Evolutionary conservation across 1,140 invertebrate species (phyloP).

Genomic region (Bombus sibiricus): DNA sequence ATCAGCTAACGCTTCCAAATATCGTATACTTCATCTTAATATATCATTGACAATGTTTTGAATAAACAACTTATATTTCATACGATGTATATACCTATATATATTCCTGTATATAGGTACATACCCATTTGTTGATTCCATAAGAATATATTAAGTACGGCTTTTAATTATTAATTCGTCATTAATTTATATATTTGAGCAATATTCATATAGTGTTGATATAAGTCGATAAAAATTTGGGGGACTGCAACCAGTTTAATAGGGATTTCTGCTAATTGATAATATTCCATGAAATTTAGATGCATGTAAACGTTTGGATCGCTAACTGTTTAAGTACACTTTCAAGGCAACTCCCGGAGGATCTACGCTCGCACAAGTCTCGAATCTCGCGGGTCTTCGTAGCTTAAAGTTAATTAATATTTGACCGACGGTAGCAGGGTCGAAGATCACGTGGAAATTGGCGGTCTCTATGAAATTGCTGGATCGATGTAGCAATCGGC

Average conservation of each 20-base stretch:
- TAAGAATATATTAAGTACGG: too few species aligned
- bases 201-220: too few species aligned
- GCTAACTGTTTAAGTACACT: slow-evolving; percentile 41
- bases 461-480: slow-evolving; percentile 66
- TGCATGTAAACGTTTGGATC: slow-evolving; percentile 35
- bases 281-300: not conserved
- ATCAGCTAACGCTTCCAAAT: too few species aligned
- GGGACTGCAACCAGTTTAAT: not conserved
- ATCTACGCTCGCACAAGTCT: slow-evolving; percentile 20
- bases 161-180: too few species aligned
- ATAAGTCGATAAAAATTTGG: too few species aligned
- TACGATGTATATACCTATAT: too few species aligned
- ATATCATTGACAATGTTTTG: too few species aligned
- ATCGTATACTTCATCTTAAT: too few species aligned
- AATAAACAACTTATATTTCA: too few species aligned
- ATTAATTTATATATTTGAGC: too few species aligned
- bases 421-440: slow-evolving; percentile 41
- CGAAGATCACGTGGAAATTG: slow-evolving; percentile 65
- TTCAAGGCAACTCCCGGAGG: slow-evolving; percentile 50
- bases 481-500: slow-evolving; percentile 65
- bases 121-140: too few species aligned
- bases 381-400: slow-evolving; percentile 61
- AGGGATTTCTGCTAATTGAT: not conserved
- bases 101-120: too few species aligned
- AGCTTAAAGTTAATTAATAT: slow-evolving; percentile 73